A percentile compares a stretch with the other conserved stretches of the same genome.
Evolutionary conservation across 1,140 invertebrate species (phyloP).

Genomic region (Leptinotarsa defecta): DNA sequence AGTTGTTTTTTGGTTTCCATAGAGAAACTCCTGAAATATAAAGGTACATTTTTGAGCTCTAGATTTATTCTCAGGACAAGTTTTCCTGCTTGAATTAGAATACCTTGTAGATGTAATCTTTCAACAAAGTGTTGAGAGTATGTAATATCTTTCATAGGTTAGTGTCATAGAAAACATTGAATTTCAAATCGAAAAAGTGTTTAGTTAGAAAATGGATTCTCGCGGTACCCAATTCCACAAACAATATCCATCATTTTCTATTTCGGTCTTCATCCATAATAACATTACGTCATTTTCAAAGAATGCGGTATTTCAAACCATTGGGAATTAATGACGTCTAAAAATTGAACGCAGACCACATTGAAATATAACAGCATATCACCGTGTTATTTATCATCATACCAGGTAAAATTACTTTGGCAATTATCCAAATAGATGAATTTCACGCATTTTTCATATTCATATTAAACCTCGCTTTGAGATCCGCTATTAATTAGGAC

Average conservation of each 20-base stretch:
- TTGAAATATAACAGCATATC: conserved; percentile 16
- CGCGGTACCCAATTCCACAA: too few relatives aligned
- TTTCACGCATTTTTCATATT: conserved; percentile 10
- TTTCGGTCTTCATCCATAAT: not conserved
- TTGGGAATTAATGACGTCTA: conserved; percentile 2
- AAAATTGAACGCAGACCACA: conserved; percentile 5
- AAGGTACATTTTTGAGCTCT: too few relatives aligned
- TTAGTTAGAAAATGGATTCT: too few relatives aligned
- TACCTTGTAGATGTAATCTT: too few relatives aligned
- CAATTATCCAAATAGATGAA: conserved; percentile 9
- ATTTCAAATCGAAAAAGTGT: too few relatives aligned
- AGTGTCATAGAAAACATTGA: too few relatives aligned
- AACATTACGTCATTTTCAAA: not conserved
- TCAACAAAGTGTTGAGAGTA: too few relatives aligned
- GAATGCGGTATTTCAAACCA: not conserved
- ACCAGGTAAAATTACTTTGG: conserved; percentile 10
- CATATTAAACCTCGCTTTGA: conserved; percentile 1
- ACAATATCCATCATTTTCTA: not conserved
- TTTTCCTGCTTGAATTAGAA: too few relatives aligned
- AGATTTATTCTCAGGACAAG: too few relatives aligned
- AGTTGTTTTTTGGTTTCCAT: too few relatives aligned
- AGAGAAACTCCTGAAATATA: too few relatives aligned
- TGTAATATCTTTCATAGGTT: too few relatives aligned
- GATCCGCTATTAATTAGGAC: conserved; percentile 2
- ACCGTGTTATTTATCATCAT: conserved; percentile 9